Evolutionary conservation across 2,888 invertebrate species (phyloP), one percentile per base, ranked within the genome.

Genomic region (Petrophora chlorosata): DNA sequence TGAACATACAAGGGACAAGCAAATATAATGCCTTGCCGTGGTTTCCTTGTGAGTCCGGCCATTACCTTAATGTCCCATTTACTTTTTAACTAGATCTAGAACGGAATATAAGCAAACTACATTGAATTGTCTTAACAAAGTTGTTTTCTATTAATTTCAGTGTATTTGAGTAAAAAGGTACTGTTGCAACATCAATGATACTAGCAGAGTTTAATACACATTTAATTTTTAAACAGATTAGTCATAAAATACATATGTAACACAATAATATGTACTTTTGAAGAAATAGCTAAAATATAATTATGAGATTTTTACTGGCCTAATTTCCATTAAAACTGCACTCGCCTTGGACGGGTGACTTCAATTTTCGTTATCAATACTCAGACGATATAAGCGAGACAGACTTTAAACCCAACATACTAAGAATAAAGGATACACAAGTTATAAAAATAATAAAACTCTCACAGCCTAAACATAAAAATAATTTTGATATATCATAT

Each of bases 381-480:
- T 44, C 34, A 7, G 19, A 40, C 8, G 17, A 44, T 41, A 38
- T 36, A 50, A 12, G 39, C 34, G 22, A 54, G 40, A 46, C 46
- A 33, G 12, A 41, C 34, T 56, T 44, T 13, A 53, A 35, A 54
- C 40, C 40, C 25, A 50, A 44, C 40, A 32, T 47, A 40, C 38
- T 45, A 51, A 13, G 30, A 43, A 47, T 50, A 22, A 40, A 16
- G 12, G 9, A 44, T 42, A 48, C 34, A 41, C 39, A 45, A 35
- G 13, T 36, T 45, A 57, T 45, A 59, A 80, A 72, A 79, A 71
- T 77, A 82, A 79, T 62, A 73, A 79, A 80, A 76, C 72, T 73
- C 70, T 87, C 87, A 88, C 85, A 87, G 86, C 85, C 86, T 79
- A 84, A 84, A 82, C 69, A 64, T 74, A 82, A 79, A 72, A 66